Percentiles rank a stretch among this genome's conserved stretches.
Evolutionary conservation across 2,797 vertebrate species (phyloP).

Genomic region (Myiothlypis coronata): DNA sequence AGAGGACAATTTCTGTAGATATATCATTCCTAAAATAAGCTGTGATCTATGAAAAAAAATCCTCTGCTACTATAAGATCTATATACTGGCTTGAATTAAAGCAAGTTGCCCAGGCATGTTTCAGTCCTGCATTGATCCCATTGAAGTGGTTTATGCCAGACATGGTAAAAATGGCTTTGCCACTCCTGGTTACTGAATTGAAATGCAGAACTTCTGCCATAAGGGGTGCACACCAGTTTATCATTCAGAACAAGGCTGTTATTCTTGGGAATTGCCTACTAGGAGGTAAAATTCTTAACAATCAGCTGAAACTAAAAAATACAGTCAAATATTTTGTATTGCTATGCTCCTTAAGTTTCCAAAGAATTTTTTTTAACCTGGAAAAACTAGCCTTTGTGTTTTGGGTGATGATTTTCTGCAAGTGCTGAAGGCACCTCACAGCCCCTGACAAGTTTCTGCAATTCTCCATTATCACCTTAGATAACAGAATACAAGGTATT

Average conservation of each 20-base stretch:
- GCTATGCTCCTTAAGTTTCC: constrained; percentile 24
- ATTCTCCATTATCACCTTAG: constrained; percentile 69
- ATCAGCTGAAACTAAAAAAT: constrained; percentile 35
- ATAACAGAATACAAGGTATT: constrained; percentile 38
- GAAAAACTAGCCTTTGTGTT: constrained; percentile 43
- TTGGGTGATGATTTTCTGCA: constrained; percentile 1
- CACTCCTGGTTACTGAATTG: not conserved
- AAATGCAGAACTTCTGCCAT: not conserved
- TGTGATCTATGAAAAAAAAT: not conserved
- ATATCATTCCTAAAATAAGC: not conserved
- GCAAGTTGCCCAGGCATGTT: not conserved
- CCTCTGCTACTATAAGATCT: not conserved
- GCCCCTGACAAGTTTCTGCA: not conserved
- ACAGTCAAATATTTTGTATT: not conserved
- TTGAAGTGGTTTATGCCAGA: not conserved
- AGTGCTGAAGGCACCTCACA: not conserved
- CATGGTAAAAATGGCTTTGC: constrained; percentile 30
- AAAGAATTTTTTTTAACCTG: not conserved
- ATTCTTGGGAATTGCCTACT: not conserved
- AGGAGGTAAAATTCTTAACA: not conserved
- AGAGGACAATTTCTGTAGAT: not conserved
- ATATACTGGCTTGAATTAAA: not conserved
- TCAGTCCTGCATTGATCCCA: not conserved
- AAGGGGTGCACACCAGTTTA: not conserved
- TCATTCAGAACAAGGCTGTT: not conserved